These are phyloP conservation scores for Cryptophagus acutangulus DNA, from an alignment of 2,888 invertebrate species.

Conservation along the genomic window DNA sequence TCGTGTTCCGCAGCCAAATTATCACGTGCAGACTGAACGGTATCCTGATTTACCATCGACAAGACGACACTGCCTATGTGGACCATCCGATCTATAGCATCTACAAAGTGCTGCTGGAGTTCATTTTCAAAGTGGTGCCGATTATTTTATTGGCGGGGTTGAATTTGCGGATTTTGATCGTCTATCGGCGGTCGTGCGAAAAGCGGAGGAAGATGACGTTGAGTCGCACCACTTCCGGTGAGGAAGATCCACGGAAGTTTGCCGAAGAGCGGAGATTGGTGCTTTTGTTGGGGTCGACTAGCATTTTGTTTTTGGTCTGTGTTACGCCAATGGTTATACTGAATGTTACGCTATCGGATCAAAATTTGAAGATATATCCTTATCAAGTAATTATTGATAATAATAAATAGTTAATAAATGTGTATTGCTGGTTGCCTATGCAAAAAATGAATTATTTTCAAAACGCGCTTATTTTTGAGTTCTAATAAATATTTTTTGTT, in stretches of 20 bases:
- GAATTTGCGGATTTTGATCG: slow-evolving; percentile 62
- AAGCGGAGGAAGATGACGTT: slow-evolving; percentile 62
- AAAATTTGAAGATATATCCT: slow-evolving; percentile 56
- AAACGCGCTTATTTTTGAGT: too few relatives aligned
- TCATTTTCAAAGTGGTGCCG: slow-evolving; percentile 64
- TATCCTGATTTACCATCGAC: slow-evolving; percentile 54
- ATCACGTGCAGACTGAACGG: slow-evolving; percentile 45
- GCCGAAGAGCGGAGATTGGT: slow-evolving; percentile 64
- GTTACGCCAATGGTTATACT: slow-evolving; percentile 69
- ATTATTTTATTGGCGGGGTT: slow-evolving; percentile 61
- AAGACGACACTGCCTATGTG: slow-evolving; percentile 40
- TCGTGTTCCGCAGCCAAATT: slow-evolving; percentile 59
- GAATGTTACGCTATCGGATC: slow-evolving; percentile 62
- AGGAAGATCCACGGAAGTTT: slow-evolving; percentile 61
- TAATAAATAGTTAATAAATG: too few relatives aligned
- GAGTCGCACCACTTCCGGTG: slow-evolving; percentile 54
- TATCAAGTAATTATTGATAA: slow-evolving; percentile 53
- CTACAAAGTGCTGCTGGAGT: slow-evolving; percentile 60
- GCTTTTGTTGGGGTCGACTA: slow-evolving; percentile 61
- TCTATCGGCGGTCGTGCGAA: slow-evolving; percentile 61
- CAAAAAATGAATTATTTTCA: too few relatives aligned
- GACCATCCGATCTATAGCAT: slow-evolving; percentile 45
- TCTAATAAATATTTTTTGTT: slow-evolving; percentile 28
- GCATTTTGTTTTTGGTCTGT: slow-evolving; percentile 63
- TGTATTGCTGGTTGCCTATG: too few relatives aligned